These are phyloP conservation scores for Odontamblyopus rebecca DNA, from an alignment of 2,797 vertebrate genomes.

Conservation along the genomic window DNA sequence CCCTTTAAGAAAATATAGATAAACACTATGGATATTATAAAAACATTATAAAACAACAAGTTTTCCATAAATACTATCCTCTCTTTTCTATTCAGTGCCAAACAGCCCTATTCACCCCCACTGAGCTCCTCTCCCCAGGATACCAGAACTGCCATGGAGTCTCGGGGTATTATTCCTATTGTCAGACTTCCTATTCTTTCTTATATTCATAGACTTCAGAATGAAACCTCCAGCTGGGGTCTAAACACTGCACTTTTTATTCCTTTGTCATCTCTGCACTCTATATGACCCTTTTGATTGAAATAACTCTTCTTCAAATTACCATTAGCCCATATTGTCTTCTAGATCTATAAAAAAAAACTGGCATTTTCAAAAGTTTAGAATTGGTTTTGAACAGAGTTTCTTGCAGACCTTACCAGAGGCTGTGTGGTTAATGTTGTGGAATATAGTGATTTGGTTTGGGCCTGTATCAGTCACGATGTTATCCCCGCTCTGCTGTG, in stretches of 20 bases:
- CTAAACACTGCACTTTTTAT: not conserved
- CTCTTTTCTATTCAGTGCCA: not conserved
- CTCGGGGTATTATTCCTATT: not conserved
- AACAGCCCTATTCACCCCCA: not conserved
- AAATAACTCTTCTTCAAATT: not conserved
- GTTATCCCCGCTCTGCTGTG: constrained; percentile 42
- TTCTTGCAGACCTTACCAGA: constrained; percentile 6
- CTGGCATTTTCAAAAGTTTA: not conserved
- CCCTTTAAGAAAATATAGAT: no score
- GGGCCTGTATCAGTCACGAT: constrained; percentile 43
- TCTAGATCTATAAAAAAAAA: not conserved
- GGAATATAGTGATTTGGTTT: constrained; percentile 31
- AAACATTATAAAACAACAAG: not conserved
- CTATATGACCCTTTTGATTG: not conserved
- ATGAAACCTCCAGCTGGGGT: not conserved
- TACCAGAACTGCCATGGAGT: not conserved
- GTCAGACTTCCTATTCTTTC: not conserved
- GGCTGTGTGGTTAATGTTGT: constrained; percentile 14
- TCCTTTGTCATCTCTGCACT: not conserved
- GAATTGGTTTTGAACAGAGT: not conserved
- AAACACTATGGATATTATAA: no score
- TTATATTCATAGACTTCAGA: not conserved
- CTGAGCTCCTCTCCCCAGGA: not conserved
- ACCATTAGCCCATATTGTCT: not conserved
- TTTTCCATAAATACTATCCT: not conserved